phyloP scores from a whole-genome alignment of 2,797 vertebrate species.

The Propithecus deckenii region DNA sequence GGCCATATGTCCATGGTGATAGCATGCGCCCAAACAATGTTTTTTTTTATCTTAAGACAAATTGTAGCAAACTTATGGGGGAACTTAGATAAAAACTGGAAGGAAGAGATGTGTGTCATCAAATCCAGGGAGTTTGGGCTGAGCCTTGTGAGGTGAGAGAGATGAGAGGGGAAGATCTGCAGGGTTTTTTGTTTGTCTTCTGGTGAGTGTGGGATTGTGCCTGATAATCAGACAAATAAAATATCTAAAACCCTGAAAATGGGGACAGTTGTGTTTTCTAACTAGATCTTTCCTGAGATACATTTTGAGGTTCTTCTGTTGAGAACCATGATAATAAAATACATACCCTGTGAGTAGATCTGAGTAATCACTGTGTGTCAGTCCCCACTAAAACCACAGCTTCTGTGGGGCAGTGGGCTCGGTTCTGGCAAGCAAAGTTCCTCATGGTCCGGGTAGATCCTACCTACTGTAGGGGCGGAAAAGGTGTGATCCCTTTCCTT shows the following conservation, averaged over 20 bases:
- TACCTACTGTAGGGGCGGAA: background rate
- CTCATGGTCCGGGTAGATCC: no score
- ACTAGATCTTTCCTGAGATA: background rate
- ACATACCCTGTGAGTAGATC: background rate
- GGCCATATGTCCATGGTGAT: background rate
- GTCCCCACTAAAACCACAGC: background rate
- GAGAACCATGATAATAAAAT: background rate
- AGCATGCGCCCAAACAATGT: background rate
- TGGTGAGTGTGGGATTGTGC: background rate
- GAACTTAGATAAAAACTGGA: background rate
- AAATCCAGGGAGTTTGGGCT: background rate
- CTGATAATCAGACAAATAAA: background rate
- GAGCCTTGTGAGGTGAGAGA: background rate
- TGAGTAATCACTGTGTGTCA: background rate
- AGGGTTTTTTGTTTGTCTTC: background rate
- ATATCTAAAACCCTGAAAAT: background rate
- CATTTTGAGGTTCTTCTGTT: background rate
- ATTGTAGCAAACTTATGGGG: background rate
- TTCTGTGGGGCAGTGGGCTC: background rate
- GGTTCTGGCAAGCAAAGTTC: background rate
- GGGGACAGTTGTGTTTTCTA: background rate
- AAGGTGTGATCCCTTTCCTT: no score
- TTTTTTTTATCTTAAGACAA: constrained; percentile 27
- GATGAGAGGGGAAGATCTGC: background rate
- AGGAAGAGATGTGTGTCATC: background rate